Conservation (phyloP, 1,140 invertebrate genomes). For the Sarcophaga peregrina region DNA sequence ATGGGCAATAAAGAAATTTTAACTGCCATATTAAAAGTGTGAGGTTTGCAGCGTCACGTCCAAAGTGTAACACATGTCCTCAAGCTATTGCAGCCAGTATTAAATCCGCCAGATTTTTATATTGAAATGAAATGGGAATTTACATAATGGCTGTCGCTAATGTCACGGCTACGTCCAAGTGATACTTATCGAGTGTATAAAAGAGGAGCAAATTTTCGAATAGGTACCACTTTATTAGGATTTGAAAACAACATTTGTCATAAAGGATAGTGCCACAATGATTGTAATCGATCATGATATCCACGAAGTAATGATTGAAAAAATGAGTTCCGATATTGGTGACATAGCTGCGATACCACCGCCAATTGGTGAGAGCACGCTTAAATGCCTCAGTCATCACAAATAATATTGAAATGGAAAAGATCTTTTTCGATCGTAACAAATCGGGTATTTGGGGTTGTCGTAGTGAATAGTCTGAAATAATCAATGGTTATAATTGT, state of each 20-base stretch:
- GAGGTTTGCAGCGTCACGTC: slow-evolving; percentile 89
- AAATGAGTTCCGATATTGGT: slow-evolving; percentile 74
- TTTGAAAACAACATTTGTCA: slow-evolving; percentile 94
- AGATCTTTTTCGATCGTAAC: slow-evolving; percentile 97
- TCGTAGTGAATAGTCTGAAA: slow-evolving; percentile 93
- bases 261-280: slow-evolving; percentile 86
- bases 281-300: slow-evolving; percentile 95
- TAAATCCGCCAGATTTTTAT: slow-evolving; percentile 97
- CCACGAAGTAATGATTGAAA: slow-evolving; percentile 83
- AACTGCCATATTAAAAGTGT: slow-evolving; percentile 83
- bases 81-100: slow-evolving; percentile 85
- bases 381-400: slow-evolving; percentile 87
- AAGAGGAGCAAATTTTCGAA: slow-evolving; percentile 92
- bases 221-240: slow-evolving; percentile 95
- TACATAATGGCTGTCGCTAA: slow-evolving; percentile 94
- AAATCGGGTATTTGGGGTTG: slow-evolving; percentile 96
- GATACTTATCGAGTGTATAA: slow-evolving; percentile 98
- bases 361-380: slow-evolving; percentile 77
- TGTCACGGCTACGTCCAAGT: slow-evolving; percentile 94
- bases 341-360: slow-evolving; percentile 69
- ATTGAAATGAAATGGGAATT: slow-evolving; percentile 99
- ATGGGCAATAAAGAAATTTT: slow-evolving; percentile 90
- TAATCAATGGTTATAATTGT: slow-evolving; percentile 90
- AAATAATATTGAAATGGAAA: slow-evolving; percentile 96
- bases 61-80: slow-evolving; percentile 89